Conservation (phyloP, 2,113 vertebrate species). For the Mesocricetus auratus region DNA sequence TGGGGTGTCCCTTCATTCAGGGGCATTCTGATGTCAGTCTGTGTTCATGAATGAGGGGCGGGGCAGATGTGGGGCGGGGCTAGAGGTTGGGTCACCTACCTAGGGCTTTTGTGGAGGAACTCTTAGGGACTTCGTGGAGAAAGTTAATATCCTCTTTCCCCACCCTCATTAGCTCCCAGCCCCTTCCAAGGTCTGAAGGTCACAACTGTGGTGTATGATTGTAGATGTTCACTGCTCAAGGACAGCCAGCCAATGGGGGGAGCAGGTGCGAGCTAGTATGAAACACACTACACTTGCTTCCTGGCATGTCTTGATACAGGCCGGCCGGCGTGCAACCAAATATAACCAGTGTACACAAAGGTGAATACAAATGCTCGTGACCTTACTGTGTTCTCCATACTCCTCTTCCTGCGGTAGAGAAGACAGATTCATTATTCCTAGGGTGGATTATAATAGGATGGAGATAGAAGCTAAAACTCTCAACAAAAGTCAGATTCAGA, state of each 20-base stretch:
- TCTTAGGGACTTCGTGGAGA: neutral
- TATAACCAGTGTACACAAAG: neutral
- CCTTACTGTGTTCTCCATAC: neutral
- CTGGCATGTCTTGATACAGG: neutral
- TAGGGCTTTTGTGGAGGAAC: neutral
- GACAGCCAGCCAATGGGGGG: neutral
- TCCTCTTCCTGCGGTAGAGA: neutral
- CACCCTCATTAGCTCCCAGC: neutral
- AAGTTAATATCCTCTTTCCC: neutral
- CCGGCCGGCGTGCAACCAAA: neutral
- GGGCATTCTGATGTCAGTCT: conserved; percentile 70
- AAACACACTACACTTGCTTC: neutral
- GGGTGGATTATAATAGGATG: neutral
- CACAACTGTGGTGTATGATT: neutral
- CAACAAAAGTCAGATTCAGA: neutral
- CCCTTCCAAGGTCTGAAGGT: conserved; percentile 21
- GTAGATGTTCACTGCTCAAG: neutral
- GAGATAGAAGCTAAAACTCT: neutral
- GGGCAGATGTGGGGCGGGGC: neutral
- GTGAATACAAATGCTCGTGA: neutral
- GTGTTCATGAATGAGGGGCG: conserved; percentile 18
- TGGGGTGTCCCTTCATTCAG: neutral
- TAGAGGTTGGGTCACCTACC: neutral
- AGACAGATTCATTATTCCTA: neutral
- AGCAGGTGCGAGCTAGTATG: neutral